A percentile compares a stretch with the other conserved stretches of the same genome.
phyloP scores from a whole-genome alignment of 2,113 vertebrate genomes.

The Lonchura striata region DNA sequence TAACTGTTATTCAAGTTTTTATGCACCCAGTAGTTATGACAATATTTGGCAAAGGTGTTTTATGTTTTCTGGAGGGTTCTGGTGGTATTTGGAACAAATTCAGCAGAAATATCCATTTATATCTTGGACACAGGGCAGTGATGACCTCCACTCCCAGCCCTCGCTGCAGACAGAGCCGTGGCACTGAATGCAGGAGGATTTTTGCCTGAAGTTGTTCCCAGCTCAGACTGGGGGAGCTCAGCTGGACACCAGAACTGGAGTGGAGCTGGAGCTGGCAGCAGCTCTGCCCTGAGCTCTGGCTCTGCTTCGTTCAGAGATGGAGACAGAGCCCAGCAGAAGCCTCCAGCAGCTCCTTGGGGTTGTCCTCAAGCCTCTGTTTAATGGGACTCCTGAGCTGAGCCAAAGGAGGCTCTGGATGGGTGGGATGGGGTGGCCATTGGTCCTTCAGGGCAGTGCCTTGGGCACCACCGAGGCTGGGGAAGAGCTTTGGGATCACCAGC shows the following conservation, averaged over 20 bases:
- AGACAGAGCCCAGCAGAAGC: background rate
- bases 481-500: background rate
- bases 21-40: rapidly evolving
- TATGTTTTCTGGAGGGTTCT: background rate
- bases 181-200: background rate
- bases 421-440: background rate
- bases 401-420: background rate
- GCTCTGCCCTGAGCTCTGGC: background rate
- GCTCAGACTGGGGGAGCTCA: background rate
- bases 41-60: background rate
- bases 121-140: background rate
- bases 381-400: background rate
- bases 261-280: background rate
- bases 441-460: background rate
- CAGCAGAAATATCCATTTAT: background rate
- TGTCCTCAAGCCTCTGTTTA: background rate
- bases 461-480: background rate
- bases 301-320: background rate
- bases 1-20: background rate
- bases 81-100: background rate
- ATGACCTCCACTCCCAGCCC: background rate
- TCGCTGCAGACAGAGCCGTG: background rate
- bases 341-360: background rate
- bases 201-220: background rate
- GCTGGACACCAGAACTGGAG: background rate